Evolutionary conservation across 2,113 vertebrate genomes (phyloP).

Genomic region (Psittacara wagleri): DNA sequence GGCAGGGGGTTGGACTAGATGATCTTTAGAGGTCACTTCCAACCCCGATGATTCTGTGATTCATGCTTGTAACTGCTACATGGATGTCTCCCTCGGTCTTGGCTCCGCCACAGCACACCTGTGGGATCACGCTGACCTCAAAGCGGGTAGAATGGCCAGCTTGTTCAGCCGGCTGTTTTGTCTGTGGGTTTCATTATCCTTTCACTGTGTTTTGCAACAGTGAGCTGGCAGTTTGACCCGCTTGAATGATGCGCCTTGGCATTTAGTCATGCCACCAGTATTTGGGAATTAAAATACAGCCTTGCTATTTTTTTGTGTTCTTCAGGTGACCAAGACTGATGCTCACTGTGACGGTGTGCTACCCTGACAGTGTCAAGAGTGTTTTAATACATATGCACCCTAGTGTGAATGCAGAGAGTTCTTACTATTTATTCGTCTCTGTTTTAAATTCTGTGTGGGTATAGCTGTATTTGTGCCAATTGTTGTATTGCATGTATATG

Average conservation of each 20-base stretch:
- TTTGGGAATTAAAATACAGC: not conserved
- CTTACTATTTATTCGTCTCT: not conserved
- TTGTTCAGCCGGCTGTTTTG: not conserved
- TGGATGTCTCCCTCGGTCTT: not conserved
- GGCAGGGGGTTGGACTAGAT: not conserved
- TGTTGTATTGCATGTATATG: rapidly evolving
- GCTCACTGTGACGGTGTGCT: not conserved
- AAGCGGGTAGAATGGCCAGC: not conserved
- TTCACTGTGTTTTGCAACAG: not conserved
- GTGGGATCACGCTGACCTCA: not conserved
- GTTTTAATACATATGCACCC: too few species aligned
- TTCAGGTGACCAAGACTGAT: not conserved
- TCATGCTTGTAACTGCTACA: not conserved
- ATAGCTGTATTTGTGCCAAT: not conserved
- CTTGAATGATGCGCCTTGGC: not conserved
- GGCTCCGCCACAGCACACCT: not conserved
- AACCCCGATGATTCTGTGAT: not conserved
- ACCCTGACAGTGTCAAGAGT: not conserved
- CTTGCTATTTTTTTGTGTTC: not conserved
- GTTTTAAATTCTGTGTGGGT: not conserved
- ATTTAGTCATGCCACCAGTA: not conserved
- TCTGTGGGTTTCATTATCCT: not conserved
- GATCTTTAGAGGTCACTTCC: not conserved
- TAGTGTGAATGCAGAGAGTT: not conserved
- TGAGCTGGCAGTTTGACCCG: not conserved